Conservation (phyloP, 2,113 vertebrate species). For the Mustela nigripes region DNA sequence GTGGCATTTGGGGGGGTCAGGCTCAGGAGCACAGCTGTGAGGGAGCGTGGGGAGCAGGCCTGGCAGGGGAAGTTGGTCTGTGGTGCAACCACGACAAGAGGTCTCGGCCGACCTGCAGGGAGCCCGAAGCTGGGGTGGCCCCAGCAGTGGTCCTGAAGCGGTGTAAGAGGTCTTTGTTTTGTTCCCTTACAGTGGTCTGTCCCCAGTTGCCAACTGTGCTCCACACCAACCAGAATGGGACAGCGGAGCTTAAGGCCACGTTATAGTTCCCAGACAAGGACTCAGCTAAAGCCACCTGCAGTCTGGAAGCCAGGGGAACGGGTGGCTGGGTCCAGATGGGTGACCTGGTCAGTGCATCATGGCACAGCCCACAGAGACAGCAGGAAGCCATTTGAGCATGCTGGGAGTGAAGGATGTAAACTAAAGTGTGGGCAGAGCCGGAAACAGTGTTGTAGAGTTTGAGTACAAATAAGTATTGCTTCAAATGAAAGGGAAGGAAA, state of each 20-base stretch:
- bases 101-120: neutral
- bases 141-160: neutral
- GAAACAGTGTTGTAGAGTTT: neutral
- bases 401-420: neutral
- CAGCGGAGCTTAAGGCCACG: rapidly evolving
- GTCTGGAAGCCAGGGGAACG: neutral
- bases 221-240: neutral
- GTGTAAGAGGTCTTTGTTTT: neutral
- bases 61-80: neutral
- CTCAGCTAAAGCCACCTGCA: no score
- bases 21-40: neutral
- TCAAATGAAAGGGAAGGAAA: neutral
- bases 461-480: neutral
- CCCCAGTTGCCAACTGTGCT: neutral
- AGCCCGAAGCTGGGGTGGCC: no score
- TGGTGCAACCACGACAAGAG: neutral
- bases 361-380: neutral
- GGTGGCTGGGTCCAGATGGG: neutral
- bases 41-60: rapidly evolving
- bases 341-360: rapidly evolving
- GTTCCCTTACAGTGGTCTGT: rapidly evolving
- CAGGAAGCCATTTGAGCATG: neutral
- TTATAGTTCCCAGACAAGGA: neutral
- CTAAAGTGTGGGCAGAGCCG: rapidly evolving
- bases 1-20: neutral